Base-by-base conservation (phyloP, 92 coral and sea anemone species). In the Zoanthus sociatus region DNA sequence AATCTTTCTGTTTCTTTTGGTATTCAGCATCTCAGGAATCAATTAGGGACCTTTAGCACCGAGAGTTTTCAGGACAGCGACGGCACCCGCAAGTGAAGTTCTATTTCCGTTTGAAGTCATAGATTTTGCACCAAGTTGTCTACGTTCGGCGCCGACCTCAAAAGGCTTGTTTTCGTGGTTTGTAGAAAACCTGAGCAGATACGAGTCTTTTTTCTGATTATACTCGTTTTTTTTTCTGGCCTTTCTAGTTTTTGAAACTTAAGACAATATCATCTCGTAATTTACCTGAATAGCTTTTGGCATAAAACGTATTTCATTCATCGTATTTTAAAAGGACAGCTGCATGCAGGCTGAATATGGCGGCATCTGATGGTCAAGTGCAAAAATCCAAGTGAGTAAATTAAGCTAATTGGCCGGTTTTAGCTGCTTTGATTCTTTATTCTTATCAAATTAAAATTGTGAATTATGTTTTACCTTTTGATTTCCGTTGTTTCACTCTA, bases 271-370 rank as follows among this genome's bases (percentile, higher is more conserved):
- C 74, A 64, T 64, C 74, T 58, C 73, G 51, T 82, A 32, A 82
- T 64, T 82, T 60, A 26, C 30, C 66, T 82, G 74, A 82, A 82
- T 37, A 7, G 50, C 50, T 82, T 82, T 82, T 61, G 86, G 50
- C 74, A 82, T 66, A 64, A 82, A 82, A 58, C 76, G 86, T 37
- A 64, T 82, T 82, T 26, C 66, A 58, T 63, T 82, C 86, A 82
- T 47, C 86, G 71, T 78, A 78, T 78, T 78, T 78, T 55, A 78
- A 53, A 78, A 78, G 84, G 84, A 78, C 68, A 78, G 71, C 84
- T 78, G 84, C 55, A 78, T 71, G 37, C 58, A 51, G 66, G 20
- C 56, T 46, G 67, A 8, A 77, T 14, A 46, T 33, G 45, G 66
- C 31, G 13, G 83, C 67, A 77, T 51, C 67, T 77, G n/a, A 63